Percentiles rank a stretch among this genome's conserved stretches.
Evolutionary conservation across 2,888 invertebrate genomes (phyloP).

Genomic region (Plebejus anna): DNA sequence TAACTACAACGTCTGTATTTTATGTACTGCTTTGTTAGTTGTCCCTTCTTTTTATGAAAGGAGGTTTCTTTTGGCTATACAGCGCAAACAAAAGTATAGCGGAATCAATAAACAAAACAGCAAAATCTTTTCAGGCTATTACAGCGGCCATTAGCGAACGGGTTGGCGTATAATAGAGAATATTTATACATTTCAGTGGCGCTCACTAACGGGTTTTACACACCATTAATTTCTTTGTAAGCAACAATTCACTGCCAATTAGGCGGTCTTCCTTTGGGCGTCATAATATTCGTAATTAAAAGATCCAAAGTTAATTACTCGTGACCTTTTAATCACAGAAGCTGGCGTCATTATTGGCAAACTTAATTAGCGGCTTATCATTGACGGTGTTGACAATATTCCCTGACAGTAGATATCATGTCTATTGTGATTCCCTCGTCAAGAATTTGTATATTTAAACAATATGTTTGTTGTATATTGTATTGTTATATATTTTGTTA

Average conservation of each 20-base stretch:
- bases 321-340: conserved; percentile 42
- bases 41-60: background rate
- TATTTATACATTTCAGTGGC: conserved; percentile 7
- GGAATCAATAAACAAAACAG: background rate
- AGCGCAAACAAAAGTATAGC: background rate
- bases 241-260: conserved; percentile 66
- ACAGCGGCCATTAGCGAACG: conserved; percentile 9
- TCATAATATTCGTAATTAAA: conserved; percentile 71
- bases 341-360: background rate
- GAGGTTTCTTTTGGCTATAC: background rate
- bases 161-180: conserved; percentile 3
- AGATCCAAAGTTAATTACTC: conserved; percentile 66
- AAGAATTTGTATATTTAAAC: too few species aligned
- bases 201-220: conserved; percentile 50
- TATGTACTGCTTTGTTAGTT: too few species aligned
- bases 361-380: conserved; percentile 20
- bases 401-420: too few species aligned
- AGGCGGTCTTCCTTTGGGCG: conserved; percentile 53
- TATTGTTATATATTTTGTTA: too few species aligned
- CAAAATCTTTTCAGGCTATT: conserved; percentile 3
- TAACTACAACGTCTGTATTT: too few species aligned
- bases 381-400: background rate
- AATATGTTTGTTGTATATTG: too few species aligned
- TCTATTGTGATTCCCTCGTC: too few species aligned
- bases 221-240: conserved; percentile 71